Evolutionary conservation across 2,888 invertebrate genomes (phyloP), one percentile per base, ranked within the genome.

Genomic region (Nebria salina): DNA sequence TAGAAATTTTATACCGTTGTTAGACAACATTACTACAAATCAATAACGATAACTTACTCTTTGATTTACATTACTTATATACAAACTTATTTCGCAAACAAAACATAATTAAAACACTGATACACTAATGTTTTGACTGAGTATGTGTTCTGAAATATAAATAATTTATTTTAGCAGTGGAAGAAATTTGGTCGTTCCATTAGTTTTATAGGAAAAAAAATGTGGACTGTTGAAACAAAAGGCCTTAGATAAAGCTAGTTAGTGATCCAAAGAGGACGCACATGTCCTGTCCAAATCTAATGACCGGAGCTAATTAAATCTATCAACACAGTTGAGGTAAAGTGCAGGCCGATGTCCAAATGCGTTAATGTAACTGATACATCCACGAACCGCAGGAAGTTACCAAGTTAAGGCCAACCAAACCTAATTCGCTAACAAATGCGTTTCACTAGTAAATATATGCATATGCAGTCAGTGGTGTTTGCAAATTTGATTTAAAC

Each of bases 221-320:
- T 20, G 66, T 66, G 15, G 7, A 15, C n/a, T 13, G 11, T 34
- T 20, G 13, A 11, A 54, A 54, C 54, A 54, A 54, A 54, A 54
- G 54, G 54, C 13, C 2, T 54, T 54, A 54, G 54, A 54, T 54
- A 54, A 13, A 13, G 54, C 54, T 13, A 54, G 54, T 13, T 54
- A 54, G 54, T 54, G 8, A 54, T 3, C 54, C 54, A 54, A 8
- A 13, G 54, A 54, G 54, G 54, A 54, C 13, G 25, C 70, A 70
- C 70, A 26, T 70, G 70, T 54, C 70, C 26, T 70, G 70, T 70
- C 70, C 70, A 15, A 70, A 70, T 70, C 70, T 70, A 70, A 70
- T 70, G 70, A 70, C 13, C 70, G 7, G 26, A 5, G 70, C 25
- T 70, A 70, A 70, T 70, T 70, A 70, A 70, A 70, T 70, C 70